Evolutionary conservation across 53 echinoderm and acorn worm species (phyloP).

Genomic region (Zoroaster sp.): DNA sequence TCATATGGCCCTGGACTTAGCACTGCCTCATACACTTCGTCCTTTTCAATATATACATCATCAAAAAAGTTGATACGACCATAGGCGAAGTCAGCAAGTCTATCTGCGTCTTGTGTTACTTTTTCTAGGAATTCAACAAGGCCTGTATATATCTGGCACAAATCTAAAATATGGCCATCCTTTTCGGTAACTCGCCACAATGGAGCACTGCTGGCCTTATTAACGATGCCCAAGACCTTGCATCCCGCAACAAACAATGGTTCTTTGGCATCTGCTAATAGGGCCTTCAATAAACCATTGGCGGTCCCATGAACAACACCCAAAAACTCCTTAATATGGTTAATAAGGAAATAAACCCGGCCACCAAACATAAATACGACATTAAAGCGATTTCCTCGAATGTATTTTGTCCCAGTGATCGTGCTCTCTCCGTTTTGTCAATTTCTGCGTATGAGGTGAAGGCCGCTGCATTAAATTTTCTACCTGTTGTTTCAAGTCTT

Average conservation of each 20-base stretch:
- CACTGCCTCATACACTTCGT: conserved; percentile 37
- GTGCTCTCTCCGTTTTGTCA: too few relatives aligned
- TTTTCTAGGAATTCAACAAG: conserved; percentile 49
- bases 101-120: conserved; percentile 16
- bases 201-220: conserved; percentile 59
- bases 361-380: conserved; percentile 66
- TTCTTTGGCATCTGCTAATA: conserved; percentile 43
- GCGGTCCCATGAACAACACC: conserved; percentile 53
- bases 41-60: conserved; percentile 43
- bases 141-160: conserved; percentile 49
- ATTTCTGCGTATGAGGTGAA: too few relatives aligned
- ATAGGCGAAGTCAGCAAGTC: too few relatives aligned
- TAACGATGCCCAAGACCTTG: conserved; percentile 54
- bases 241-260: conserved; percentile 53
- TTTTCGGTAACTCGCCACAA: conserved; percentile 59
- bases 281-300: conserved; percentile 51
- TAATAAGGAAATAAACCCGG: conserved; percentile 14
- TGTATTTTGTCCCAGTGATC: too few relatives aligned
- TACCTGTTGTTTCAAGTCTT: too few relatives aligned
- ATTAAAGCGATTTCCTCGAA: conserved; percentile 49
- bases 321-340: conserved; percentile 57
- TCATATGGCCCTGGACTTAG: conserved; percentile 49
- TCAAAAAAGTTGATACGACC: too few relatives aligned
- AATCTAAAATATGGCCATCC: conserved; percentile 58
- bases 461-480: too few relatives aligned